phyloP scores from a whole-genome alignment of 2,888 invertebrate species.

The Drosophila neotestacea region DNA sequence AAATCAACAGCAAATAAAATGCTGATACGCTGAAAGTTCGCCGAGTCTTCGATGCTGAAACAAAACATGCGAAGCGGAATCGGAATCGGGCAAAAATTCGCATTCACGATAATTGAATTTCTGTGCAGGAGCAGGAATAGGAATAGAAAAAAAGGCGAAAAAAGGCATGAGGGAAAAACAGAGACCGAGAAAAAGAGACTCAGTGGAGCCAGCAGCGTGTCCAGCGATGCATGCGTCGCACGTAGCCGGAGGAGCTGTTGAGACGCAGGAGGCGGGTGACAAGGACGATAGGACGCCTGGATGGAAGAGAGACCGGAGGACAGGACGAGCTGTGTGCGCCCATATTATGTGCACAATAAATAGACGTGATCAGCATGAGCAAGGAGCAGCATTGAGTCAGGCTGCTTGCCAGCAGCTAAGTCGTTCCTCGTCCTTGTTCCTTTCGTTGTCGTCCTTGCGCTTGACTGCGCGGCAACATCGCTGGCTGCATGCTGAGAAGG shows the following conservation, averaged over 20 bases:
- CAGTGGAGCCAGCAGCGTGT: constrained; percentile 60
- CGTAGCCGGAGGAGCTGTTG: constrained; percentile 71
- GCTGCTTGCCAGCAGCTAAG: constrained; percentile 55
- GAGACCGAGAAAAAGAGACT: constrained; percentile 20
- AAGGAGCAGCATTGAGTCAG: constrained; percentile 58
- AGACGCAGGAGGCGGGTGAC: constrained; percentile 33
- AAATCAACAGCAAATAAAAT: constrained; percentile 82
- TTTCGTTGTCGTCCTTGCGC: constrained; percentile 63
- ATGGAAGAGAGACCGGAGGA: constrained; percentile 28
- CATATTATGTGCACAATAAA: constrained; percentile 85
- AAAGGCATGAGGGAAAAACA: constrained; percentile 7
- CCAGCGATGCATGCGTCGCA: constrained; percentile 81
- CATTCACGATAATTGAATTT: constrained; percentile 81
- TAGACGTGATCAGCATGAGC: constrained; percentile 84
- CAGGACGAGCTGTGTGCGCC: constrained; percentile 63
- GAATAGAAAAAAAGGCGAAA: constrained; percentile 41
- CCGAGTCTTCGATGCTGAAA: constrained; percentile 75
- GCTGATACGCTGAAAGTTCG: constrained; percentile 81
- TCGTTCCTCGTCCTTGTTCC: constrained; percentile 20
- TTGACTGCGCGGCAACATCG: constrained; percentile 68
- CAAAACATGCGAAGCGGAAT: constrained; percentile 82
- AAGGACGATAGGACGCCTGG: constrained; percentile 8
- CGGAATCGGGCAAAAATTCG: constrained; percentile 72
- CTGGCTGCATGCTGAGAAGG: constrained; percentile 73
- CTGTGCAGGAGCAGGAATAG: constrained; percentile 63